phyloP scores from a whole-genome alignment of 2,797 vertebrate species.

The Columba guinea region DNA sequence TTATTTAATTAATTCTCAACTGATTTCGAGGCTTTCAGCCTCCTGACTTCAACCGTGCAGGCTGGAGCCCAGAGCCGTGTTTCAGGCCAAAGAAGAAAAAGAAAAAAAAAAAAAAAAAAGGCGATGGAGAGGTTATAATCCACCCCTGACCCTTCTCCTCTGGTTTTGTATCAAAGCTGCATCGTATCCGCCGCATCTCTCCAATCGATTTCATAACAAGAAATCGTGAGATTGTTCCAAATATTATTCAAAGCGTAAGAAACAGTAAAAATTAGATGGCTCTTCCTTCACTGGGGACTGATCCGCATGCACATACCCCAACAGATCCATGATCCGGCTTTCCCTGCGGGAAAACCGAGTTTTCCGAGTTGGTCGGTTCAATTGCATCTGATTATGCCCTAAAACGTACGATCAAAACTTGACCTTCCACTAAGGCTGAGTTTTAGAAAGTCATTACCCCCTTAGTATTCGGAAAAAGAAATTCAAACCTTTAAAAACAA shows the following conservation, averaged over 20 bases:
- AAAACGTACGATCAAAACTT: neutral
- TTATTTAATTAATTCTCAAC: neutral
- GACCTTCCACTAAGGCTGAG: neutral
- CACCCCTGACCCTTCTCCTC: neutral
- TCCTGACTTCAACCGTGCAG: neutral
- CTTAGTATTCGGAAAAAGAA: neutral
- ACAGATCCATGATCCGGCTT: neutral
- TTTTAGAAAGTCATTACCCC: neutral
- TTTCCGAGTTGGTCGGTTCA: neutral
- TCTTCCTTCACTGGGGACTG: neutral
- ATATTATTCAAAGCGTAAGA: neutral
- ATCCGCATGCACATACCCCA: neutral
- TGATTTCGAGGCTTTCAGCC: neutral
- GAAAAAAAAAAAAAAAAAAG: fast-evolving
- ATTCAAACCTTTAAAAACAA: neutral
- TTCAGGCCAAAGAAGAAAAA: neutral
- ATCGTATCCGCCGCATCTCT: neutral
- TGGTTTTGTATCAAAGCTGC: neutral
- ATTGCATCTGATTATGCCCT: neutral
- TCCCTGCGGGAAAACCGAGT: neutral
- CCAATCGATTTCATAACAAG: neutral
- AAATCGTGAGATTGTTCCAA: neutral
- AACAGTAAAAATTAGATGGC: neutral
- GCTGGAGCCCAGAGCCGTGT: neutral
- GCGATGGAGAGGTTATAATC: neutral